These are phyloP conservation scores for Limnephilus rhombicus DNA, from an alignment of 2,888 invertebrate genomes.

Conservation along the genomic window DNA sequence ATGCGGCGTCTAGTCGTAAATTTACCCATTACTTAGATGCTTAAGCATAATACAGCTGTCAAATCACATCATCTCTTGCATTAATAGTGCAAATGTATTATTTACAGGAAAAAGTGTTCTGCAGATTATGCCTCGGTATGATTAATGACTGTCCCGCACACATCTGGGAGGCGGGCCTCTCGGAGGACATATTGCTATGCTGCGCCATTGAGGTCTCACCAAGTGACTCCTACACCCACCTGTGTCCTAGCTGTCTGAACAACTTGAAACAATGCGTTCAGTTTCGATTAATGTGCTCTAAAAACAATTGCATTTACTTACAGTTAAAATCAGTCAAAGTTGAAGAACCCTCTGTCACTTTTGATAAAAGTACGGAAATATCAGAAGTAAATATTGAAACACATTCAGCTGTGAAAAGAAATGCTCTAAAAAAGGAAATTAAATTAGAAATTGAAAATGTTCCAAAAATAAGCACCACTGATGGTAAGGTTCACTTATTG, in stretches of 20 bases:
- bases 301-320: neutral
- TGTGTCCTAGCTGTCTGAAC: neutral
- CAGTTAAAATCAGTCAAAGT: neutral
- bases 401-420: neutral
- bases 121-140: constrained; percentile 16
- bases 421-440: neutral
- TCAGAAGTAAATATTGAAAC: neutral
- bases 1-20: no score
- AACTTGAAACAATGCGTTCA: neutral
- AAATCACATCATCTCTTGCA: neutral
- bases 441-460: neutral
- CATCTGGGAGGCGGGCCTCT: neutral
- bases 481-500: neutral
- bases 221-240: neutral
- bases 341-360: neutral
- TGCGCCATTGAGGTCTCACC: neutral
- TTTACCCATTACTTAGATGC: no score
- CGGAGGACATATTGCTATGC: neutral
- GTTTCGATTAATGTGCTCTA: neutral
- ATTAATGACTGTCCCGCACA: neutral
- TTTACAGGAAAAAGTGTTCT: constrained; percentile 15
- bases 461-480: neutral
- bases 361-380: neutral
- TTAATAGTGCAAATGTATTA: neutral
- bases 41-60: neutral